Evolutionary conservation across 2,797 vertebrate species (phyloP).

Genomic region (Eulemur coronatus): DNA sequence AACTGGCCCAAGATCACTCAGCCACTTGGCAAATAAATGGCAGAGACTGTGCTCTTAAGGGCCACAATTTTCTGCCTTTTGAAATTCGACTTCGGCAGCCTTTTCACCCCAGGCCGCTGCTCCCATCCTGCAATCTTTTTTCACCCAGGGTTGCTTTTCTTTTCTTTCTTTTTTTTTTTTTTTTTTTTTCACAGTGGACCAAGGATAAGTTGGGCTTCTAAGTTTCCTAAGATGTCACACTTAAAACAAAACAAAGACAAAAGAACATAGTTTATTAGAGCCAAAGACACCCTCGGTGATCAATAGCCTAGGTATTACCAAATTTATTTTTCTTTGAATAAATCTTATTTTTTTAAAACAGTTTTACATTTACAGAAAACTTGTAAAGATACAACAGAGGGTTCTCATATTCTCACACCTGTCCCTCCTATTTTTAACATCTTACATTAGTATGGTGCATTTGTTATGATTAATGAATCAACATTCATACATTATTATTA

Average conservation of each 20-base stretch:
- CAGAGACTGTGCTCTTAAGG: neutral
- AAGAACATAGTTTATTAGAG: neutral
- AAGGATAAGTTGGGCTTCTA: neutral
- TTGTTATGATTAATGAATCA: neutral
- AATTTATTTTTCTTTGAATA: neutral
- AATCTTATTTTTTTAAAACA: neutral
- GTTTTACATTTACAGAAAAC: conserved; percentile 7
- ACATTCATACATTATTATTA: neutral
- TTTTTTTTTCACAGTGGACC: neutral
- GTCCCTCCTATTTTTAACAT: neutral
- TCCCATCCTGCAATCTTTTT: neutral
- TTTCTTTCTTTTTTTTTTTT: neutral
- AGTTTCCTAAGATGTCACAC: neutral
- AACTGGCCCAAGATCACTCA: neutral
- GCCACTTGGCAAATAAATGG: neutral
- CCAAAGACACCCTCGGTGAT: neutral
- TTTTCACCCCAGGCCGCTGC: neutral
- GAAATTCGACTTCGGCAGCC: neutral
- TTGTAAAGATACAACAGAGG: neutral
- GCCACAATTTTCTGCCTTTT: neutral
- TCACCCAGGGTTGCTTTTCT: neutral
- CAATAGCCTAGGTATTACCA: neutral
- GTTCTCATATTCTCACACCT: neutral
- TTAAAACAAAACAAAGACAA: neutral
- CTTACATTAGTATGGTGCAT: neutral